Evolutionary conservation across 2,888 invertebrate genomes (phyloP).

Genomic region (Diadegma fenestrale): DNA sequence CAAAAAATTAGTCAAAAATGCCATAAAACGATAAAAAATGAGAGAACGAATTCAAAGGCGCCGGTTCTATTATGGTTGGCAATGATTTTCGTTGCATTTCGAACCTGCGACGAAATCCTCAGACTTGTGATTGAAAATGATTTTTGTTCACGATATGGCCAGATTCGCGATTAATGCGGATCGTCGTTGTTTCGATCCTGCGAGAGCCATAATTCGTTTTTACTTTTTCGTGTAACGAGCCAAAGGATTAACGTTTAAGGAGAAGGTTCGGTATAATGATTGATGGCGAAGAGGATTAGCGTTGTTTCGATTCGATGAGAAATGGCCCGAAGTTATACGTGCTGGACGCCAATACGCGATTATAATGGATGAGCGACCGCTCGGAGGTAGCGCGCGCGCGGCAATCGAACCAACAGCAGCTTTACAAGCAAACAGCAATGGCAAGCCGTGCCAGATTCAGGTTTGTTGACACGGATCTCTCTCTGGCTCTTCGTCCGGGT

Average conservation of each 20-base stretch:
- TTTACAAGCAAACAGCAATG: slow-evolving; percentile 56
- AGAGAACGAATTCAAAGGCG: too few relatives aligned
- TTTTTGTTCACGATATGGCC: too few relatives aligned
- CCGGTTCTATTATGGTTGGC: too few relatives aligned
- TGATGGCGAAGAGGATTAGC: background rate
- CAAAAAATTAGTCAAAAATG: too few relatives aligned
- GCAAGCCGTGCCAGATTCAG: slow-evolving; percentile 77
- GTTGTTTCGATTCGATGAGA: slow-evolving; percentile 37
- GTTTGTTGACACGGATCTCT: slow-evolving; percentile 80
- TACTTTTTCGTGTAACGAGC: background rate
- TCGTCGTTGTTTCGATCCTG: too few relatives aligned
- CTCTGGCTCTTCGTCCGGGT: slow-evolving; percentile 70
- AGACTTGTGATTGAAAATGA: too few relatives aligned
- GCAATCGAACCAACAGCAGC: slow-evolving; percentile 41
- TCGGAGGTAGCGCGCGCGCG: slow-evolving; percentile 47
- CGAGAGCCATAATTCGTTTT: background rate
- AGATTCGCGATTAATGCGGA: too few relatives aligned
- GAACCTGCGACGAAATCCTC: too few relatives aligned
- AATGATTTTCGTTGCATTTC: too few relatives aligned
- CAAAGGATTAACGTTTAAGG: background rate
- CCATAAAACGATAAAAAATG: too few relatives aligned
- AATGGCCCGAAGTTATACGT: slow-evolving; percentile 69
- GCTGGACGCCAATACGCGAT: slow-evolving; percentile 70
- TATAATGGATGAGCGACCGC: slow-evolving; percentile 74
- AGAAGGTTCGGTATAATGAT: slow-evolving; percentile 40